Base-by-base conservation (phyloP, 1,140 invertebrate species). In the Drosophila seguyi region DNA sequence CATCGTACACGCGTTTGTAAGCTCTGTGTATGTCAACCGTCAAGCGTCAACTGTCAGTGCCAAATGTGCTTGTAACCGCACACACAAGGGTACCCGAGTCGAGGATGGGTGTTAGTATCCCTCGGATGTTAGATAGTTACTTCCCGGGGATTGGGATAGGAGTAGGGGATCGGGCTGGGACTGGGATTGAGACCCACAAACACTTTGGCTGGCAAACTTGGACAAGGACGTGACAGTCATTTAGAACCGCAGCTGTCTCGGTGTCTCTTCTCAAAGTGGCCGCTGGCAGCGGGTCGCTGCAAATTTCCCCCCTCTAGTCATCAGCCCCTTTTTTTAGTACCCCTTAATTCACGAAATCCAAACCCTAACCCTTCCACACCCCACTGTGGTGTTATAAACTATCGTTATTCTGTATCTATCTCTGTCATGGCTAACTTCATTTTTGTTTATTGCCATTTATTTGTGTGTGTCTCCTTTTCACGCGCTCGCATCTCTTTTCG, bases 31-130 rank as follows among this genome's bases (percentile, higher is more conserved):
- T 91, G 90, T 90, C 90, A 91, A 79, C 56, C 79, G 68, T 91
- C 90, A 91, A 85, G 73, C 81, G 81, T 90, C 84, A 91, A 91
- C 90, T 91, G 90, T 91, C 90, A 91, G 81, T 91, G 90, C 82
- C 90, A 91, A 91, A 90, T 91, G 90, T 91, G 81, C 84, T 90
- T 90, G 84, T 90, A 90, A 88, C 85, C 85, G 66, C 85, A 90
- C 74, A 85, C 80, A 83, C 72, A 81, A 65, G 61, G 61, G n/a
- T n/a, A 59, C 42, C 42, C 45, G 38, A 31, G 56, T 56, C 57
- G 60, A 55, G 61, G 56, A 53, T 39, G 57, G 63, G 52, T 55
- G 34, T 55, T 25, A 34, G 52, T 55, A 55, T 55, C 52, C 52
- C 52, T 38, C n/a, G 27, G 27, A 60, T 47, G 44, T 20, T 42